Evolutionary conservation across 2,888 invertebrate genomes (phyloP).

Genomic region (Syrphus vitripennis): DNA sequence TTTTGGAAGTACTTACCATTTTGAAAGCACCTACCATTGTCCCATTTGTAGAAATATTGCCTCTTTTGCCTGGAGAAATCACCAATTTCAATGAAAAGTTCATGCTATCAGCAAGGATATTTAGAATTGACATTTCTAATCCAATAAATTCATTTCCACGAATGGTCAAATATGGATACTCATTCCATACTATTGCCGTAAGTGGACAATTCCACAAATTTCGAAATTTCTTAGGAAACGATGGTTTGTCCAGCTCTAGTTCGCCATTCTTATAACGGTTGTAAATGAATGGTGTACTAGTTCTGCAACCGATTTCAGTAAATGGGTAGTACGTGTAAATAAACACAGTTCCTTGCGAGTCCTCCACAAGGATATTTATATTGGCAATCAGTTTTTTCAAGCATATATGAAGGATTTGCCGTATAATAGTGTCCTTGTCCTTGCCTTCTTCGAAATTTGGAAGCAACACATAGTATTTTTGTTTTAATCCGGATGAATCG

Average conservation of each 20-base stretch:
- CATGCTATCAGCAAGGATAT: not conserved
- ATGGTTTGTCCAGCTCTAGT: not conserved
- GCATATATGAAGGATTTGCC: not conserved
- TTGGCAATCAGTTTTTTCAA: not conserved
- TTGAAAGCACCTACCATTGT: not conserved
- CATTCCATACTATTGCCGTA: not conserved
- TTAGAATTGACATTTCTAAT: not conserved
- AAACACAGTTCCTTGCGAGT: not conserved
- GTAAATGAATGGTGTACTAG: not conserved
- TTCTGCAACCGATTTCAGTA: not conserved
- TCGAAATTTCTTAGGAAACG: not conserved
- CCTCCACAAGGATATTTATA: not conserved
- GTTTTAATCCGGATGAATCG: not conserved
- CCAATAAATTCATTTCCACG: not conserved
- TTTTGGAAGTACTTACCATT: not conserved
- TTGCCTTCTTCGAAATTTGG: no score
- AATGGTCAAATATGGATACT: not conserved
- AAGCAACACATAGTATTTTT: not conserved
- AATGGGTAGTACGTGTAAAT: not conserved
- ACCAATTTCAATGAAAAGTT: not conserved
- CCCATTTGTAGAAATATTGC: not conserved
- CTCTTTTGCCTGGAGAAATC: not conserved
- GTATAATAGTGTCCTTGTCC: not conserved
- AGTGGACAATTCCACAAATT: not conserved
- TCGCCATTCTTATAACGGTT: not conserved